Conservation (phyloP, 1,140 invertebrate genomes). For the Drosophila eugracilis region DNA sequence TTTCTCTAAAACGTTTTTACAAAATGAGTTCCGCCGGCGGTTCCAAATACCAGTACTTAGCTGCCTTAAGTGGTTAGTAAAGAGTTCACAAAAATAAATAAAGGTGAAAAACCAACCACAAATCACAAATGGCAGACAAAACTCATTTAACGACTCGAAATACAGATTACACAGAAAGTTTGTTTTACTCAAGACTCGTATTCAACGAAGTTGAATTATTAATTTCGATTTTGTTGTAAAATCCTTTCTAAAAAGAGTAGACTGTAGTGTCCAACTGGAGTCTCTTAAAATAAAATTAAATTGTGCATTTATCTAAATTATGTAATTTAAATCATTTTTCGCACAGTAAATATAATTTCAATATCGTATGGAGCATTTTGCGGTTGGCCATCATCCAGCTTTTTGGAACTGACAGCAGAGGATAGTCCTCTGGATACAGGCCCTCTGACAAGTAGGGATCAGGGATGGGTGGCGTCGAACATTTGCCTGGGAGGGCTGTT, state of each 20-base stretch:
- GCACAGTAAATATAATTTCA: slow-evolving; percentile 58
- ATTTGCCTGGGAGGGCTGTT: slow-evolving; percentile 86
- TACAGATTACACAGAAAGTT: no score
- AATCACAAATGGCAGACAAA: no score
- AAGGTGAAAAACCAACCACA: no score
- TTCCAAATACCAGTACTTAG: slow-evolving; percentile 63
- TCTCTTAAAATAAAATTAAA: neutral
- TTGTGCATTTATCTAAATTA: neutral
- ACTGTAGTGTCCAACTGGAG: neutral
- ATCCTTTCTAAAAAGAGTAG: no score
- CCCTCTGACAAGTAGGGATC: slow-evolving; percentile 80
- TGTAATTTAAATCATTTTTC: neutral
- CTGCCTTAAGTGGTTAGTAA: slow-evolving; percentile 62
- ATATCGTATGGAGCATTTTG: slow-evolving; percentile 73
- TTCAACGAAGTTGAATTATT: no score
- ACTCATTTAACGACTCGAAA: no score
- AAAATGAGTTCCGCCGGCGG: slow-evolving; percentile 48
- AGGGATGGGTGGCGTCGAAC: slow-evolving; percentile 86
- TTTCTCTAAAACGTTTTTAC: neutral
- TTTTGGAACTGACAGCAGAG: slow-evolving; percentile 84
- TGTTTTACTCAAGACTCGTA: no score
- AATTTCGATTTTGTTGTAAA: no score
- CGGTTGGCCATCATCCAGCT: slow-evolving; percentile 86
- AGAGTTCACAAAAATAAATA: neutral
- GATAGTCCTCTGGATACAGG: slow-evolving; percentile 65